phyloP scores from a whole-genome alignment of 2,888 invertebrate species.

The Cremastinae sp. region DNA sequence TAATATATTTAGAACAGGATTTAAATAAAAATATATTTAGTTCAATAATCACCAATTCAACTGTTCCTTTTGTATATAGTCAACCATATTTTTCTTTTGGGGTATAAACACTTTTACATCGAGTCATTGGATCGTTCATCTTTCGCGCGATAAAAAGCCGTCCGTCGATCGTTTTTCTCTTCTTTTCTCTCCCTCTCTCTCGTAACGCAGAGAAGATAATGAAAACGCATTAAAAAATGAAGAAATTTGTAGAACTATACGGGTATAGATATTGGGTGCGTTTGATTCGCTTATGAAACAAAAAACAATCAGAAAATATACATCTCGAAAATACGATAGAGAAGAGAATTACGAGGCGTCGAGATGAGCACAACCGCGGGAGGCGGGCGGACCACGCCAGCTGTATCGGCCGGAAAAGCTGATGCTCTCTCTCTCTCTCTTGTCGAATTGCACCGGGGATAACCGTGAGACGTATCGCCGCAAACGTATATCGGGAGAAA shows the following conservation, averaged over 20 bases:
- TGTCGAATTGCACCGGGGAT: constrained; percentile 48
- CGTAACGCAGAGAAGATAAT: constrained; percentile 2
- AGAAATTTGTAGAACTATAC: neutral
- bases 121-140: neutral
- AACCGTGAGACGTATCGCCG: constrained; percentile 30
- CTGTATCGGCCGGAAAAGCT: constrained; percentile 51
- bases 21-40: too few relatives aligned
- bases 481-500: constrained; percentile 9
- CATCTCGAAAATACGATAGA: constrained; percentile 55
- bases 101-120: too few relatives aligned
- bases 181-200: neutral
- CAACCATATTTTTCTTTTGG: too few relatives aligned
- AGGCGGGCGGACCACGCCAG: too few relatives aligned
- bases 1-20: too few relatives aligned
- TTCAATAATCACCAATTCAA: too few relatives aligned
- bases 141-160: too few relatives aligned
- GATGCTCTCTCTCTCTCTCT: constrained; percentile 15
- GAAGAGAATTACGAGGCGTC: constrained; percentile 59
- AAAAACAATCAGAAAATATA: constrained; percentile 25
- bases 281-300: constrained; percentile 12
- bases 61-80: too few relatives aligned
- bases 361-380: constrained; percentile 43
- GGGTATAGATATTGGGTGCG: constrained; percentile 9
- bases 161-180: neutral
- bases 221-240: constrained; percentile 18